Evolutionary conservation across 2,888 invertebrate genomes (phyloP), one percentile per base, ranked within the genome.

Genomic region (Metacarcinus magister): DNA sequence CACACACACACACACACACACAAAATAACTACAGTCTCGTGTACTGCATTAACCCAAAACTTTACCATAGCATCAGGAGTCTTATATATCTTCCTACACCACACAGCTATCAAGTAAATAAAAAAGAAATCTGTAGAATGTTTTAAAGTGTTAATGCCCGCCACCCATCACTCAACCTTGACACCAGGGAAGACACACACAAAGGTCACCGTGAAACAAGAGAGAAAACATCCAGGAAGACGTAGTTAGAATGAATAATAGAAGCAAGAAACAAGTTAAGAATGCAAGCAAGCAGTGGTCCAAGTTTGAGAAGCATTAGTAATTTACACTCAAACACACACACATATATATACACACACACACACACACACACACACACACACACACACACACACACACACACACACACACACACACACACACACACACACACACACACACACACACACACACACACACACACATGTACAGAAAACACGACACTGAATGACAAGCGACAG

Each of bases 241-340:
- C n/a, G 16, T 48, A 28, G 48, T n/a, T 13, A 0, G n/a, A 5
- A 7, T 0, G 10, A 54, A 28, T 92, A 92, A 32, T 60, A 28
- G 48, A 54, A 54, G 92, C 54, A 92, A 92, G 92, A 92, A 60
- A 10, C 39, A 87, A 87, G 87, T 87, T 87, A 87, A 39, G 39
- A 87, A 87, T 87, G 87, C 87, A 87, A 16, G 92, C 92, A 92
- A 92, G 60, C 92, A 92, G 60, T 92, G 92, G 54, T 28, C 60
- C 28, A 92, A 92, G 92, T 54, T 54, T 39, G 32, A 48, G 39
- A 48, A 60, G 28, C 2, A 39, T 39, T 60, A 19, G 54, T 32
- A 32, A 92, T 92, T 54, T 39, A 39, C 39, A 54, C 60, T 54
- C 39, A 54, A 16, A 60, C 32, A 39, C 87, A 10, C 87, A 19